These are phyloP conservation scores for Lepisosteus oculatus DNA, from an alignment of 2,113 vertebrate species.

Conservation along the genomic window DNA sequence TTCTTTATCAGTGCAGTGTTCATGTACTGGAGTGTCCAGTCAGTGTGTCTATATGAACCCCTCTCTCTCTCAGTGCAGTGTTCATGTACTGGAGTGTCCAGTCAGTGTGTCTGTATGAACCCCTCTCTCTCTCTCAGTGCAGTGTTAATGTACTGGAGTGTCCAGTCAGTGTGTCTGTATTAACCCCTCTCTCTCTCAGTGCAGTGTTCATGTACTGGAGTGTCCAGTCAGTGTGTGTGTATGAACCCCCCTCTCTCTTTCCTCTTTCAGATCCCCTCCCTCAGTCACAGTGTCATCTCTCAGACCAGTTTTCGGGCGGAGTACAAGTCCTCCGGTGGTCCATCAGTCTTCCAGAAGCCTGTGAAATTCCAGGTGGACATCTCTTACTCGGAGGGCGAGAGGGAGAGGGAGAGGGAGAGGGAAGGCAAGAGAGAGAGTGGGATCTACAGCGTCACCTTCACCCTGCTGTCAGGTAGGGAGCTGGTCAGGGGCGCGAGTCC, in stretches of 20 bases:
- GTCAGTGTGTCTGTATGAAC: slow-evolving; percentile 37
- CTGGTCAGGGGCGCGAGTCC: not conserved
- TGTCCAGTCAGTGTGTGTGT: slow-evolving; percentile 44
- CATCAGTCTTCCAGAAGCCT: slow-evolving; percentile 92
- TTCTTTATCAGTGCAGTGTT: not conserved
- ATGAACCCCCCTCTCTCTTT: slow-evolving; percentile 40
- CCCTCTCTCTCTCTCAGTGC: slow-evolving; percentile 24
- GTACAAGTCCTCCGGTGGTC: slow-evolving; percentile 85
- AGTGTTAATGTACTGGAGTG: too few species aligned
- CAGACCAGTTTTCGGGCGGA: slow-evolving; percentile 92
- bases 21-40: slow-evolving; percentile 22
- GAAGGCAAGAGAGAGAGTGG: slow-evolving; percentile 76
- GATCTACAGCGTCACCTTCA: slow-evolving; percentile 89
- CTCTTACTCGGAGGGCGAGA: slow-evolving; percentile 81
- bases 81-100: not conserved
- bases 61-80: slow-evolving; percentile 39
- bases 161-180: slow-evolving; percentile 49
- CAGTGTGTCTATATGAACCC: slow-evolving; percentile 51
- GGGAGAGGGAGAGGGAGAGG: slow-evolving; percentile 63
- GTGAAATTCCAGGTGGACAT: slow-evolving; percentile 93
- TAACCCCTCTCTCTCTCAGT: slow-evolving; percentile 49
- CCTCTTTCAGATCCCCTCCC: slow-evolving; percentile 78
- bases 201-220: too few species aligned
- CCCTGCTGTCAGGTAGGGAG: slow-evolving; percentile 79
- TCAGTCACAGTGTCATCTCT: slow-evolving; percentile 91